These are phyloP conservation scores for Nomada hirtipes DNA, from an alignment of 2,888 invertebrate genomes.

Conservation along the genomic window DNA sequence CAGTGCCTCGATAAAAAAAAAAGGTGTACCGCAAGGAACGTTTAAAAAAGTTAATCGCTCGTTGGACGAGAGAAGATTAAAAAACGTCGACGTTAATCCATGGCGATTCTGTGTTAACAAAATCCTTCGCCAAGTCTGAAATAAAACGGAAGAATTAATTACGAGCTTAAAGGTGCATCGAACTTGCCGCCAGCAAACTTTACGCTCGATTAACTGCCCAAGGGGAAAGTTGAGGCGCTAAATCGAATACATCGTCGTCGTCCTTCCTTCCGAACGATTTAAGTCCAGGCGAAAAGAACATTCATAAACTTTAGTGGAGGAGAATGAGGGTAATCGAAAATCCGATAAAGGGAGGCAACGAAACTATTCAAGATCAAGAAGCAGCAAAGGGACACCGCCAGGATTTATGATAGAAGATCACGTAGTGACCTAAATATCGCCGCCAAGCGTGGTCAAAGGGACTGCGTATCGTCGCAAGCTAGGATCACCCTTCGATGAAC, in stretches of 20 bases:
- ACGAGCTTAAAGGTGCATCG: too few species aligned
- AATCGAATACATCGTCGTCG: background rate
- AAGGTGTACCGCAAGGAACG: background rate
- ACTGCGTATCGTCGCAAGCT: slow-evolving; percentile 11
- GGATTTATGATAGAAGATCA: slow-evolving; percentile 13
- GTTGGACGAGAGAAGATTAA: background rate
- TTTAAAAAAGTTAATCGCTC: background rate
- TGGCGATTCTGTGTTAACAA: too few species aligned
- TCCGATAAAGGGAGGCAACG: background rate
- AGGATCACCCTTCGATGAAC: slow-evolving; percentile 40
- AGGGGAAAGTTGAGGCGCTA: background rate
- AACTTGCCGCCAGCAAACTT: background rate
- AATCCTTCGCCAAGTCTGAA: too few species aligned
- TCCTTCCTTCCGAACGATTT: slow-evolving; percentile 7
- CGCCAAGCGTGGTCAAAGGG: slow-evolving; percentile 20
- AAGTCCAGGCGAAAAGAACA: background rate
- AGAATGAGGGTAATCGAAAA: slow-evolving; percentile 26
- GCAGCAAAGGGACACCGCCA: background rate
- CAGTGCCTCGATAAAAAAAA: background rate
- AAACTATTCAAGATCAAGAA: background rate
- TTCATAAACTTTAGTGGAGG: background rate
- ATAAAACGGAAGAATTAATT: too few species aligned
- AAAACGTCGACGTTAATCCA: background rate
- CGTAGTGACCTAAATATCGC: slow-evolving; percentile 29
- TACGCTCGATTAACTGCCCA: background rate